Evolutionary conservation across 2,797 vertebrate species (phyloP), one percentile per base, ranked within the genome.

Genomic region (Lacerta viridis): DNA sequence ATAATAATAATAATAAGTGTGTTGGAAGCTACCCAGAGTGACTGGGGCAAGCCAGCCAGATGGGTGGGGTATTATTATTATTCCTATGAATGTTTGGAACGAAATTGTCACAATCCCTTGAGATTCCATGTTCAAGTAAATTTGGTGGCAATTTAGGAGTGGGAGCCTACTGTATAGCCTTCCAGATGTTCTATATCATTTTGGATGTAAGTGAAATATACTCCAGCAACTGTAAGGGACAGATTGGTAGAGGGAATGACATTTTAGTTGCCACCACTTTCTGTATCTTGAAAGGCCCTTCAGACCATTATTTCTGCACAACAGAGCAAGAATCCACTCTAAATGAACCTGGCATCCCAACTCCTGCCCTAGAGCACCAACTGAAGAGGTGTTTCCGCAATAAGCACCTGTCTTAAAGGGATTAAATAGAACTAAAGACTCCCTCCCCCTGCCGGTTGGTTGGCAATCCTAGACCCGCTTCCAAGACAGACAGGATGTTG

Each of bases 301-400:
- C 79, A 9, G 29, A 23, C 43, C 43, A 71, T 55, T 71, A 33
- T 83, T 55, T 72, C 41, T 33, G 29, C 0, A 15, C 20, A 71
- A 64, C 18, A 90, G 11, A 15, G 83, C 20, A 80, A 50, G 66
- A 4, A 79, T 25, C 0, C 0, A 20, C 11, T 46, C 13, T 61
- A 46, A 25, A 69, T 2, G 25, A 55, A 61, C 78, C 29, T 46
- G 59, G 8, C 33, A 29, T 0, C 0, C 36, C n/a, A 89, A 41
- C 9, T 86, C 39, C 18, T 91, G 3, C 25, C 20, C 80, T 88
- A 74, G 17, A 68, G 4, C 27, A 55, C 87, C 89, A 66, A 0
- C 71, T 83, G 69, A 80, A 23, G 77, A 90, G 87, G 6, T 1
- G 46, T 80, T 89, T 91, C 91, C 4, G 39, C 10, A 55, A 84